phyloP scores from a whole-genome alignment of 2,113 vertebrate genomes.

The Limanda limanda region DNA sequence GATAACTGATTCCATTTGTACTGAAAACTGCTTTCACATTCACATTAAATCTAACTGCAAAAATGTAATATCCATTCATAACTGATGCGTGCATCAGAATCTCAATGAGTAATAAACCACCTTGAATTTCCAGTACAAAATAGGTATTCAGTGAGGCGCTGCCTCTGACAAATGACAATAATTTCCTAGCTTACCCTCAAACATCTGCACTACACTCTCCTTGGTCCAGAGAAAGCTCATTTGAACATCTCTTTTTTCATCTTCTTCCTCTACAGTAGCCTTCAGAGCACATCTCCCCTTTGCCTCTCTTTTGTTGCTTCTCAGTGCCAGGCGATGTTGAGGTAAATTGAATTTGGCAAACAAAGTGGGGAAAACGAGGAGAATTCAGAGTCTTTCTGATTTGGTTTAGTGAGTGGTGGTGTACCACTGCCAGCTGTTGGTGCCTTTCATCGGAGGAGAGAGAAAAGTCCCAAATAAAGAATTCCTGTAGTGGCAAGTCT shows the following conservation, averaged over 20 bases:
- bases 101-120: slow-evolving; percentile 68
- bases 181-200: slow-evolving; percentile 75
- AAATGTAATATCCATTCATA: slow-evolving; percentile 64
- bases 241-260: slow-evolving; percentile 66
- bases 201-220: slow-evolving; percentile 71
- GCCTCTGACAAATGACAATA: slow-evolving; percentile 62
- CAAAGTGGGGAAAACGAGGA: slow-evolving; percentile 78
- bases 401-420: slow-evolving; percentile 90
- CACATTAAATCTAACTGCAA: slow-evolving; percentile 71
- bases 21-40: slow-evolving; percentile 74
- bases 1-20: slow-evolving; percentile 71
- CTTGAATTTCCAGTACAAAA: slow-evolving; percentile 74
- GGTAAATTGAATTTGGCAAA: slow-evolving; percentile 98
- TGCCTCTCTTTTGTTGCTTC: slow-evolving; percentile 83
- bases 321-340: slow-evolving; percentile 91
- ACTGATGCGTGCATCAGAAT: slow-evolving; percentile 68
- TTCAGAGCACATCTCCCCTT: slow-evolving; percentile 74
- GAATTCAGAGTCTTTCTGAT: slow-evolving; percentile 89
- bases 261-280: slow-evolving; percentile 68
- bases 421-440: slow-evolving; percentile 92
- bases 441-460: slow-evolving; percentile 87
- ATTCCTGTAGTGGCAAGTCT: slow-evolving; percentile 90
- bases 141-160: slow-evolving; percentile 69
- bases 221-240: slow-evolving; percentile 72
- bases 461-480: slow-evolving; percentile 88